These are phyloP conservation scores for Sesia bembeciformis DNA, from an alignment of 2,888 invertebrate species.

Conservation along the genomic window DNA sequence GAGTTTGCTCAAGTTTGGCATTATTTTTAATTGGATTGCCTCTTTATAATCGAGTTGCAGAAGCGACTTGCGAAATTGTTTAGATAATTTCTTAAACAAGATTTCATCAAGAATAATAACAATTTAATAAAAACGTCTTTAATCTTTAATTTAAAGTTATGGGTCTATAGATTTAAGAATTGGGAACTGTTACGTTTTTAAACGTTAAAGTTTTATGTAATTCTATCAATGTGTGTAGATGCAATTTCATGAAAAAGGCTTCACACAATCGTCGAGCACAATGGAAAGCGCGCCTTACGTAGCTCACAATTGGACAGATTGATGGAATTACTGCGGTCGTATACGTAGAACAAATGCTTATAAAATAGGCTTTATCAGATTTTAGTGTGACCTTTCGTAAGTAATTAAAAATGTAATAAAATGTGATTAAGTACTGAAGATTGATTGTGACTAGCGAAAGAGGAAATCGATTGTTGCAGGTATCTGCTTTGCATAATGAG, in stretches of 20 bases:
- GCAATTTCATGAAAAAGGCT: no score
- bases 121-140: no score
- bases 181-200: no score
- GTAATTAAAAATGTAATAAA: background rate
- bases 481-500: background rate
- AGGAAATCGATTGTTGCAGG: no score
- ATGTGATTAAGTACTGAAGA: background rate
- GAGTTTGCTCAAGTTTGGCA: conserved; percentile 59
- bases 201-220: no score
- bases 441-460: background rate
- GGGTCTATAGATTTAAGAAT: no score
- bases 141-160: no score
- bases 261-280: conserved; percentile 17
- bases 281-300: conserved; percentile 33
- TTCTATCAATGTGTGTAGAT: no score
- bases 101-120: no score
- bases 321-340: conserved; percentile 43
- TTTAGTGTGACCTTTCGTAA: conserved; percentile 29
- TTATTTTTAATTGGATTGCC: conserved; percentile 61
- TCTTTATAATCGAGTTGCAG: conserved; percentile 51
- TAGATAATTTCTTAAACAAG: no score
- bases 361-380: conserved; percentile 54
- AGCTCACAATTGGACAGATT: conserved; percentile 44
- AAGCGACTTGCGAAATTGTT: background rate
- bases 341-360: conserved; percentile 42